Evolutionary conservation across 1,140 invertebrate genomes (phyloP), one percentile per base, ranked within the genome.

Genomic region (Neelides sp.): DNA sequence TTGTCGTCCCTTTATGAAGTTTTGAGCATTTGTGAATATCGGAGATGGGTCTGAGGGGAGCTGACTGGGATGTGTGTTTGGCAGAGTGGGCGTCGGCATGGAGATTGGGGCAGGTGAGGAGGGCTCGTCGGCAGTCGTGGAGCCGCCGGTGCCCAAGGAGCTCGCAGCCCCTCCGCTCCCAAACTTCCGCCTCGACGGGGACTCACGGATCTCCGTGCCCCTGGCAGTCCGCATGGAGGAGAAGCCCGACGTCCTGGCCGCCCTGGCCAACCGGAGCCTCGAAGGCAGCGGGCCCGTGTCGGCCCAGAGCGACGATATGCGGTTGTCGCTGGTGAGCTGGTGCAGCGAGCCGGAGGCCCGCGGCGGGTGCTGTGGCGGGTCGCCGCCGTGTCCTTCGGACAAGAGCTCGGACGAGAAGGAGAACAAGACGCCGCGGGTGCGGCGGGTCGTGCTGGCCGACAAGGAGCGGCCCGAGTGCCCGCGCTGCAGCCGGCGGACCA

Each of bases 321-420:
- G 36, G 19, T 43, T 59, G 3, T 59, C 57, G 17, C 50, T 59
- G 3, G 52, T 59, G 2, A 59, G 57, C 36, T 59, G 57, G 57
- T 59, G 52, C 46, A 46, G 40, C 0, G 57, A 59, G 22, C 57
- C 57, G 13, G 57, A 50, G 10, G 52, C 48, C 32, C 30, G 35
- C 12, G 23, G 43, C 7, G 42, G 55, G 17, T 35, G 28, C 17
- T 40, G 48, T 19, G 27, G 37, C n/a, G 7, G 15, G 4, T 19
- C 36, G 4, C 5, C 17, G 4, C 15, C 17, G 15, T 39, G 5
- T 7, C 36, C n/a, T 39, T 5, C 5, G 4, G 15, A n/a, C 7
- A 43, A 28, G 32, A 30, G 19, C 15, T 42, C 26, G 17, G 48
- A 58, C 32, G 57, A 59, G 41, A 59, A 59, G 30, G 57, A 59